Evolutionary conservation across 2,797 vertebrate genomes (phyloP).

Genomic region (Sternarchorhynchus goeldii): DNA sequence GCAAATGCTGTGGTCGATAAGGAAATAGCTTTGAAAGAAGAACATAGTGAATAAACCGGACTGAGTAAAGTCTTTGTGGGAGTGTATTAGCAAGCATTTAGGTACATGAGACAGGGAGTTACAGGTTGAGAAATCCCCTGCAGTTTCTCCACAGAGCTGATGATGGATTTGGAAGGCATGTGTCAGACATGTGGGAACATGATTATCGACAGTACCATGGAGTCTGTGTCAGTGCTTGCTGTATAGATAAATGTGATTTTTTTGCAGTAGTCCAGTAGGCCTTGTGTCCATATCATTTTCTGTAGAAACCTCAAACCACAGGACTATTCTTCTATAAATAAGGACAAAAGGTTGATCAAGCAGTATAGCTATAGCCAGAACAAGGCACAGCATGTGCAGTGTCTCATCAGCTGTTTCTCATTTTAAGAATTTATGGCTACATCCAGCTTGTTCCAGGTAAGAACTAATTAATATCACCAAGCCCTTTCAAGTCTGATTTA

Average conservation of each 20-base stretch:
- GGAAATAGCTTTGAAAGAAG: conserved; percentile 14
- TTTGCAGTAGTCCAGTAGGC: conserved; percentile 8
- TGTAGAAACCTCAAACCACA: conserved; percentile 37
- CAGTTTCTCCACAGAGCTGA: conserved; percentile 15
- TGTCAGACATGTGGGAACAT: conserved; percentile 49
- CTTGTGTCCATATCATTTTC: neutral
- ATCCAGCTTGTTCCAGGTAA: conserved; percentile 44
- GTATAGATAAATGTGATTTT: conserved; percentile 36
- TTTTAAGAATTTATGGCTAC: conserved; percentile 31
- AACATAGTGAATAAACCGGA: conserved; percentile 19
- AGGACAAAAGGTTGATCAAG: conserved; percentile 2
- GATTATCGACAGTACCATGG: conserved; percentile 31
- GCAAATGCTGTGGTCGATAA: conserved; percentile 35
- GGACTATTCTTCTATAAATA: conserved; percentile 10
- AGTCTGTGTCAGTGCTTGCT: conserved; percentile 6
- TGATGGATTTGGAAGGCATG: conserved; percentile 44
- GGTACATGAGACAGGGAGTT: neutral
- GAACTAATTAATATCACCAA: conserved; percentile 43
- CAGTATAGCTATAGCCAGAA: conserved; percentile 16
- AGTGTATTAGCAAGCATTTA: conserved; percentile 20
- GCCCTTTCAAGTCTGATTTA: conserved; percentile 47
- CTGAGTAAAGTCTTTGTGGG: conserved; percentile 14
- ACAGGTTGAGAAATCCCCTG: conserved; percentile 44
- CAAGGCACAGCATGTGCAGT: conserved; percentile 22
- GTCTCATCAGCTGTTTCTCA: conserved; percentile 41